A percentile compares a stretch with the other conserved stretches of the same genome.
These are phyloP conservation scores for Phataginus tetradactyla DNA, from an alignment of 2,797 vertebrate species.

Conservation along the genomic window DNA sequence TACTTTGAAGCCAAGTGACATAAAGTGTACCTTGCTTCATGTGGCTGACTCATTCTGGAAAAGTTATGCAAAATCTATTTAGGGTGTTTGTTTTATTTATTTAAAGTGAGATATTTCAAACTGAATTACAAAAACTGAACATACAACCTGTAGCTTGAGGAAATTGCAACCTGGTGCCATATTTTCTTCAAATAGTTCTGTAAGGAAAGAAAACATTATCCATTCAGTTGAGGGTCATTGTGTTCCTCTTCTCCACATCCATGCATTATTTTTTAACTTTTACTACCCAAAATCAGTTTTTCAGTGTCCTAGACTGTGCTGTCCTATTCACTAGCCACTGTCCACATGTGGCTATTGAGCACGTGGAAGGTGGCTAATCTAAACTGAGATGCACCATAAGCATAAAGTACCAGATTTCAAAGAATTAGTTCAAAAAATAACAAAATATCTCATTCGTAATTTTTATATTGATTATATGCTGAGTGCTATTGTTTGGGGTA, in stretches of 20 bases:
- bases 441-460: background rate
- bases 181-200: background rate
- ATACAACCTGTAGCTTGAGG: background rate
- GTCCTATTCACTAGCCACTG: background rate
- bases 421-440: background rate
- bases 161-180: background rate
- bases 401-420: background rate
- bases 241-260: background rate
- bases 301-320: background rate
- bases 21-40: background rate
- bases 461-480: background rate
- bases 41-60: background rate
- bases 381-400: background rate
- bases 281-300: background rate
- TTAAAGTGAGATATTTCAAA: background rate
- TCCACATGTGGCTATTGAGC: background rate
- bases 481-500: background rate
- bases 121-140: background rate
- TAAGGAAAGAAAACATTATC: background rate
- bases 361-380: background rate
- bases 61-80: background rate
- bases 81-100: background rate
- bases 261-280: background rate
- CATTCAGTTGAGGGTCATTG: background rate
- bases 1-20: background rate